Evolutionary conservation across 2,113 vertebrate genomes (phyloP).

Genomic region (Mellivora capensis): DNA sequence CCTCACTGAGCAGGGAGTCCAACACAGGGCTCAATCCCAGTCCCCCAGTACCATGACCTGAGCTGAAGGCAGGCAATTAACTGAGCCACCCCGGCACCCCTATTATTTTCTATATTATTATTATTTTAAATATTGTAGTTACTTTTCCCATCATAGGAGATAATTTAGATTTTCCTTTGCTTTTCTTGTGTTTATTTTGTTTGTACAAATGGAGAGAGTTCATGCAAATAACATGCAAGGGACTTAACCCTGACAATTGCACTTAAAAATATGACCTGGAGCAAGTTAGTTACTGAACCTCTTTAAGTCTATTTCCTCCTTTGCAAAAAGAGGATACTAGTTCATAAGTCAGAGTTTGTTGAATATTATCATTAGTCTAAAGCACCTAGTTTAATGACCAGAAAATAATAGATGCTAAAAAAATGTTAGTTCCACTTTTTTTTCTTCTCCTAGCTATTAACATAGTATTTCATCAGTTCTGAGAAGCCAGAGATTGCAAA

Average conservation of each 20-base stretch:
- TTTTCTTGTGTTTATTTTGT: neutral
- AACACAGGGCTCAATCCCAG: neutral
- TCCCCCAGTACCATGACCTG: neutral
- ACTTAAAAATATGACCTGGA: neutral
- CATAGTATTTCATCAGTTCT: neutral
- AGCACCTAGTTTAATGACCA: neutral
- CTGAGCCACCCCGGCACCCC: neutral
- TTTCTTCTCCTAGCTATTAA: neutral
- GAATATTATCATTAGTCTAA: neutral
- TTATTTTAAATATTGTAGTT: neutral
- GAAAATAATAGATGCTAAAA: neutral
- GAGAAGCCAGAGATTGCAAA: neutral
- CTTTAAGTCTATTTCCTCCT: neutral
- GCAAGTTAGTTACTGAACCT: neutral
- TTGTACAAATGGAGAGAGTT: neutral
- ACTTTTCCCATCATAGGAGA: neutral
- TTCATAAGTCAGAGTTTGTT: neutral
- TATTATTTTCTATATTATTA: neutral
- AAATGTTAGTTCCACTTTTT: neutral
- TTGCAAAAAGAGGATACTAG: neutral
- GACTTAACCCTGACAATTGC: neutral
- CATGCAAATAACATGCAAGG: neutral
- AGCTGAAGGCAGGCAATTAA: neutral
- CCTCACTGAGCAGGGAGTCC: too few species aligned
- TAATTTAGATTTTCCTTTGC: neutral